Conservation (phyloP, 2,113 vertebrate genomes). For the Pomatostomus ruficeps region DNA sequence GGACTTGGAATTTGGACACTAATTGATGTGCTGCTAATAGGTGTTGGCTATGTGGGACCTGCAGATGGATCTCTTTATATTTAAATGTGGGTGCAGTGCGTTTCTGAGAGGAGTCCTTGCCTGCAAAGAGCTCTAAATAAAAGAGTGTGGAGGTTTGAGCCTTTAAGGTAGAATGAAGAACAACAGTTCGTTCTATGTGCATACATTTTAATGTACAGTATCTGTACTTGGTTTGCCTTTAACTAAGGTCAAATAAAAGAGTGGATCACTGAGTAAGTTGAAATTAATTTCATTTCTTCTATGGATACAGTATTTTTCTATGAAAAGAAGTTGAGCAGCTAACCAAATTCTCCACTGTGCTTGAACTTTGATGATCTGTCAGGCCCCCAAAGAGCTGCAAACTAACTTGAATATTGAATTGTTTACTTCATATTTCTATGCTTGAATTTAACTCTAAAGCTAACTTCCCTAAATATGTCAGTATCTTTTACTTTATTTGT, state of each 20-base stretch:
- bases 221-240: conserved; percentile 80
- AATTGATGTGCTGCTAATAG: conserved; percentile 93
- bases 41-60: conserved; percentile 93
- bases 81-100: conserved; percentile 39
- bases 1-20: conserved; percentile 97
- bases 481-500: background rate
- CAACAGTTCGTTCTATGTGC: background rate
- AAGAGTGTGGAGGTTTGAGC: background rate
- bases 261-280: conserved; percentile 7
- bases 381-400: background rate
- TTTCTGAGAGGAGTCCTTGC: background rate
- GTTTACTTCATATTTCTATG: background rate
- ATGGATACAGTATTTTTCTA: conserved; percentile 5
- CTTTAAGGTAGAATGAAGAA: background rate
- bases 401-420: background rate
- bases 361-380: background rate
- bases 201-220: conserved; percentile 75
- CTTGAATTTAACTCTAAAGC: background rate
- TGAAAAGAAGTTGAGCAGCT: background rate
- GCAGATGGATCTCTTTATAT: conserved; percentile 97
- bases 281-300: conserved; percentile 35
- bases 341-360: background rate
- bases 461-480: background rate
- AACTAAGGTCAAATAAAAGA: conserved; percentile 75
- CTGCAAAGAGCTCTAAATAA: background rate